Evolutionary conservation across 1,140 invertebrate genomes (phyloP).

Genomic region (Neodiprion pinetum): DNA sequence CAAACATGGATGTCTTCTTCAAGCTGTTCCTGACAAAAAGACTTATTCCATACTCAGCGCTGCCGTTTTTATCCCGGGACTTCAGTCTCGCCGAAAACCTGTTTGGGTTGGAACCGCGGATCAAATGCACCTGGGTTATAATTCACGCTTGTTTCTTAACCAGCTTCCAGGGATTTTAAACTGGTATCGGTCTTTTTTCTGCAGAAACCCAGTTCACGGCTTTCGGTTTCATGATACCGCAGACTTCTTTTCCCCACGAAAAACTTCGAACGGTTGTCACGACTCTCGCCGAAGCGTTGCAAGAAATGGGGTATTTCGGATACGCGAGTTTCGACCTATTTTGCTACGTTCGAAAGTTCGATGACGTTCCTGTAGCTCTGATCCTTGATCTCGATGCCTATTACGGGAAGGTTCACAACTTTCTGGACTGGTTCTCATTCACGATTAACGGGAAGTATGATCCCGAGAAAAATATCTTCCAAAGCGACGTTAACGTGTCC

Average conservation of each 20-base stretch:
- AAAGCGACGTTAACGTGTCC: not conserved
- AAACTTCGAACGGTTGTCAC: slow-evolving; percentile 20
- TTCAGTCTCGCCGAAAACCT: not conserved
- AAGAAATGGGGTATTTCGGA: slow-evolving; percentile 33
- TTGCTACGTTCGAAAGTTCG: slow-evolving; percentile 19
- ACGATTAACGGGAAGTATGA: slow-evolving; percentile 25
- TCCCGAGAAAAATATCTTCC: not conserved
- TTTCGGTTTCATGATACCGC: slow-evolving; percentile 29
- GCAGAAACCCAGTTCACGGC: slow-evolving; percentile 16
- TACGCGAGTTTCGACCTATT: slow-evolving; percentile 30
- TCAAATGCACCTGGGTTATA: slow-evolving; percentile 28
- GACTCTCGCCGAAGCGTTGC: slow-evolving; percentile 22
- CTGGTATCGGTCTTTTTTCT: not conserved
- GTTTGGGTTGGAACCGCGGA: slow-evolving; percentile 34
- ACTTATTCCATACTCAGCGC: slow-evolving; percentile 4
- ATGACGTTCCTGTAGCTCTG: slow-evolving; percentile 15
- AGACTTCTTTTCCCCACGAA: slow-evolving; percentile 22
- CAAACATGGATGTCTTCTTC: slow-evolving; percentile 33
- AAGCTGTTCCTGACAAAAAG: slow-evolving; percentile 29
- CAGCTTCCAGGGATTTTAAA: slow-evolving; percentile 14
- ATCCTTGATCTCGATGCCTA: slow-evolving; percentile 24
- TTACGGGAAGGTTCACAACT: slow-evolving; percentile 27
- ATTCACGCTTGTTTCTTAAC: not conserved
- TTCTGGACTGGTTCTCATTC: slow-evolving; percentile 34
- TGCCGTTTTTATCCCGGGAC: slow-evolving; percentile 26